phyloP scores from a whole-genome alignment of 2,113 vertebrate species.

The Chloroceryle aenea region DNA sequence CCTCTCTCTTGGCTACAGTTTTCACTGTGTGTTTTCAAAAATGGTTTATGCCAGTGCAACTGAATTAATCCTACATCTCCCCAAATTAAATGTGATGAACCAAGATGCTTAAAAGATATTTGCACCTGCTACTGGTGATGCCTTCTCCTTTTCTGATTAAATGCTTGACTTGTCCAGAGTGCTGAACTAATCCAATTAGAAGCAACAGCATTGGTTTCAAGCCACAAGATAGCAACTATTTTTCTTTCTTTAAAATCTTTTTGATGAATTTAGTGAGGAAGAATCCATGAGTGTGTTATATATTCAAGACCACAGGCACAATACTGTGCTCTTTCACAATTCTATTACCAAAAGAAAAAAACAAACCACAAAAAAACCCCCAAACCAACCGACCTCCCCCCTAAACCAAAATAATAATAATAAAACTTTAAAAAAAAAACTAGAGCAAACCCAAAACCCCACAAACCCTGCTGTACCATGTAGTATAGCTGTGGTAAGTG shows the following conservation, averaged over 20 bases:
- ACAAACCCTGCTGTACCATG: not conserved
- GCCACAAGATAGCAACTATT: not conserved
- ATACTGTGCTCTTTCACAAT: not conserved
- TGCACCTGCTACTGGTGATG: not conserved
- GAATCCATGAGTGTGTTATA: not conserved
- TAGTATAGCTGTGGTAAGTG: not conserved
- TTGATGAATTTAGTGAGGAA: not conserved
- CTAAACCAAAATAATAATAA: no score
- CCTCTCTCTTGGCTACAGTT: not conserved
- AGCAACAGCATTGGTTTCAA: not conserved
- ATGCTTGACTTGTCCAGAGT: not conserved
- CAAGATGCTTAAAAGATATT: not conserved
- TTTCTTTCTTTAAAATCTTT: not conserved
- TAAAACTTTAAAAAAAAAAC: not conserved
- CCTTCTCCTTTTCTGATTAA: slow-evolving; percentile 14
- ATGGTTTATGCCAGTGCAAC: not conserved
- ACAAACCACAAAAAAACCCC: no score
- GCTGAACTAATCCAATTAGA: slow-evolving; percentile 21
- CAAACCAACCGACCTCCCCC: not conserved
- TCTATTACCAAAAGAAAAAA: not conserved
- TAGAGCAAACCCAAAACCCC: not conserved
- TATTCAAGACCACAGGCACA: not conserved
- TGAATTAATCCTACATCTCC: not conserved
- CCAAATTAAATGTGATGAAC: not conserved
- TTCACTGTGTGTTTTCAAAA: not conserved